Evolutionary conservation across 2,797 vertebrate genomes (phyloP).

Genomic region (Pangasius sanitwongsei): DNA sequence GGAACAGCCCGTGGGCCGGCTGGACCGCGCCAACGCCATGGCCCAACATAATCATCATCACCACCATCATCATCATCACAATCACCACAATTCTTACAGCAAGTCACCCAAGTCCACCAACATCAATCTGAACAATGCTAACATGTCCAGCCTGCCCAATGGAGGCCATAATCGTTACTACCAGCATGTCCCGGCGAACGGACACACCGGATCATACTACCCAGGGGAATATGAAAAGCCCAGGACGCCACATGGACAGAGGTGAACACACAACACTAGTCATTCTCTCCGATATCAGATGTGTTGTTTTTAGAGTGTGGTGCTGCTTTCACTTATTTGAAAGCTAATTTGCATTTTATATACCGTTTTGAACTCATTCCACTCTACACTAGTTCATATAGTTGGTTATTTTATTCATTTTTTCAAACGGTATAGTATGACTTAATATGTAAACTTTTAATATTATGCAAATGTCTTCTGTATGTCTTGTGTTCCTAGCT

Average conservation of each 20-base stretch:
- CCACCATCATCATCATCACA: constrained; percentile 84
- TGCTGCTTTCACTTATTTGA: not conserved
- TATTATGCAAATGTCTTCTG: not conserved
- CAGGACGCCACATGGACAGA: constrained; percentile 85
- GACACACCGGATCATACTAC: constrained; percentile 80
- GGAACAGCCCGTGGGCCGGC: constrained; percentile 81
- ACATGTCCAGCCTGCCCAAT: constrained; percentile 88
- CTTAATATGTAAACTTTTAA: not conserved
- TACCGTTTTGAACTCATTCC: not conserved
- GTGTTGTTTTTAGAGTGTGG: not conserved
- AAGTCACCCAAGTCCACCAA: constrained; percentile 97
- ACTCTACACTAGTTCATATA: not conserved
- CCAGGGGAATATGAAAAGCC: constrained; percentile 81
- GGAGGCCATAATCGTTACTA: constrained; percentile 84
- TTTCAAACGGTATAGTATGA: not conserved
- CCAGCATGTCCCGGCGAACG: constrained; percentile 82
- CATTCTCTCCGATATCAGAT: not conserved
- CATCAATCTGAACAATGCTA: constrained; percentile 99
- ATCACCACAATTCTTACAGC: constrained; percentile 86
- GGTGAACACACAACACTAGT: constrained; percentile 74
- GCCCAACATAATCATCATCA: constrained; percentile 71
- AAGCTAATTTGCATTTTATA: not conserved
- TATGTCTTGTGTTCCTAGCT: not conserved
- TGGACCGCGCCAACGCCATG: constrained; percentile 78
- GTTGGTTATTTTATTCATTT: not conserved